Percentiles rank a stretch among this genome's conserved stretches.
phyloP scores from a whole-genome alignment of 30 jellyfish, hydroid and myxozoan genomes.

The Cassiopea xamachana region DNA sequence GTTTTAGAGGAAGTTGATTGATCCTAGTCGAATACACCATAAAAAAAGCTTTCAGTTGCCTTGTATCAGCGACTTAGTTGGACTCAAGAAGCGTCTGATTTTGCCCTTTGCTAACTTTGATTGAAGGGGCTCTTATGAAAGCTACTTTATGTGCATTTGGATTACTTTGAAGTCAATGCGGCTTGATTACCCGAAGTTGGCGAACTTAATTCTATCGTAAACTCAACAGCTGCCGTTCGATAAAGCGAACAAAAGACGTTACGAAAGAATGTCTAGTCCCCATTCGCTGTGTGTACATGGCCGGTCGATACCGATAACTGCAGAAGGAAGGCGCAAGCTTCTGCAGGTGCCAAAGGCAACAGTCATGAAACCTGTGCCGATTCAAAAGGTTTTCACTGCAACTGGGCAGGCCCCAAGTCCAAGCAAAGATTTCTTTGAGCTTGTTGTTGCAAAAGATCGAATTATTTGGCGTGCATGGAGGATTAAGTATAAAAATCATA shows the following conservation, averaged over 20 bases:
- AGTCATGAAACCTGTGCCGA: constrained; percentile 20
- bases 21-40: background rate
- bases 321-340: constrained; percentile 4
- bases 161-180: background rate
- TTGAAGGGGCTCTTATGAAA: background rate
- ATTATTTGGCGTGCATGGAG: constrained; percentile 88
- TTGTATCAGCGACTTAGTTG: background rate
- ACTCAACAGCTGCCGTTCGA: background rate
- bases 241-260: background rate
- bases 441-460: constrained; percentile 59
- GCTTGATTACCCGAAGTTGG: constrained; percentile 2
- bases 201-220: background rate
- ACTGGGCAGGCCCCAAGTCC: constrained; percentile 94
- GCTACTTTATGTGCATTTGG: background rate
- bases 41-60: background rate
- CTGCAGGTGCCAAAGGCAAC: constrained; percentile 4
- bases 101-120: background rate
- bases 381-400: constrained; percentile 70
- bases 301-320: constrained; percentile 5
- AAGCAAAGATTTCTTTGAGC: constrained; percentile 83
- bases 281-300: constrained; percentile 31
- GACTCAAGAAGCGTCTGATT: background rate
- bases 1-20: background rate
- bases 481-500: constrained; percentile 62
- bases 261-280: constrained; percentile 25